Percentiles rank a stretch among this genome's conserved stretches.
phyloP scores from a whole-genome alignment of 2,797 vertebrate species.

The Gallinago stenura region DNA sequence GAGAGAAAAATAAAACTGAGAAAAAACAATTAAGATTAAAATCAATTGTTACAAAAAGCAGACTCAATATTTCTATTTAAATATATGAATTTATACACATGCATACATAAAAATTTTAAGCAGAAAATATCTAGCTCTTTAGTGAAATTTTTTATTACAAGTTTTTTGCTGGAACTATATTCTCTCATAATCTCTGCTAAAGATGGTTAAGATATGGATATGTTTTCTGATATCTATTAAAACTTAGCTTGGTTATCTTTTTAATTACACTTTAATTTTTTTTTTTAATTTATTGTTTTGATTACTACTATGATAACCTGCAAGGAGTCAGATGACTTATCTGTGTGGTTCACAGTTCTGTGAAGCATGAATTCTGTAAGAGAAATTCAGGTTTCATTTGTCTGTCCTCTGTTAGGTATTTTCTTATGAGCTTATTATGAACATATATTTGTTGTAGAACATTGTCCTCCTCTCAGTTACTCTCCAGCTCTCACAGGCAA shows the following conservation, averaged over 20 bases:
- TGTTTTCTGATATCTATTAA: neutral
- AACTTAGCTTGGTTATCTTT: neutral
- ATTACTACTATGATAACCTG: neutral
- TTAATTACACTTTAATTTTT: neutral
- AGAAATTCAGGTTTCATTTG: neutral
- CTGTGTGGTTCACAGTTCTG: neutral
- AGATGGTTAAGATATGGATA: neutral
- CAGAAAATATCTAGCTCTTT: neutral
- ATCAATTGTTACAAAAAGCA: neutral
- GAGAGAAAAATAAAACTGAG: neutral
- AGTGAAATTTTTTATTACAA: neutral
- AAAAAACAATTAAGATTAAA: neutral
- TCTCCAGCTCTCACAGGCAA: neutral
- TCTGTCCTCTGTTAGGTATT: neutral
- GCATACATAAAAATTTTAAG: neutral
- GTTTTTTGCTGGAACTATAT: neutral
- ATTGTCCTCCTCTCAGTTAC: neutral
- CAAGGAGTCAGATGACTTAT: neutral
- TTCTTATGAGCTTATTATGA: neutral
- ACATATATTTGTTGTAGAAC: neutral
- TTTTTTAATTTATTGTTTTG: neutral
- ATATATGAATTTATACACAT: neutral
- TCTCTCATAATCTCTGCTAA: slow-evolving; percentile 5
- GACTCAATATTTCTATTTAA: neutral
- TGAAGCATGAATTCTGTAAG: neutral